A percentile compares a stretch with the other conserved stretches of the same genome.
Evolutionary conservation across 2,113 vertebrate genomes (phyloP).

Genomic region (Passer domesticus): DNA sequence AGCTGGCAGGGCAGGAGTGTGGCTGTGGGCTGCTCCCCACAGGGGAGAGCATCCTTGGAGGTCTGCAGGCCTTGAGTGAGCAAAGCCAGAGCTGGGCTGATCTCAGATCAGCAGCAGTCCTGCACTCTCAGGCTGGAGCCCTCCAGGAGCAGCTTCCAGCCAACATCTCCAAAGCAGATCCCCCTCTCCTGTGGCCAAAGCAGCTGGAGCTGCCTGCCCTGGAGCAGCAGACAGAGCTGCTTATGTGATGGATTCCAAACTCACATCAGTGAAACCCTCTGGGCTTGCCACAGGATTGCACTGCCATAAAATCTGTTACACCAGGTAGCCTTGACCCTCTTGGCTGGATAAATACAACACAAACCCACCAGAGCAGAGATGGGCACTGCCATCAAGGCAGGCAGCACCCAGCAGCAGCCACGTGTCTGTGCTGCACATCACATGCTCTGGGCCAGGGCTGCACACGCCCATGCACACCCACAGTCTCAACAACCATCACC

Average conservation of each 20-base stretch:
- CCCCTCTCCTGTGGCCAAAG: neutral
- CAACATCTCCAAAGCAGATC: neutral
- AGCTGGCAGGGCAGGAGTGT: fast-evolving
- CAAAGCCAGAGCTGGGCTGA: neutral
- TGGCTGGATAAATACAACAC: neutral
- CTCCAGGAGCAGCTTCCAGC: neutral
- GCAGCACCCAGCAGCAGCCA: neutral
- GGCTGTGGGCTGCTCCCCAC: neutral
- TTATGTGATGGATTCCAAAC: neutral
- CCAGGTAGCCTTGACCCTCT: neutral
- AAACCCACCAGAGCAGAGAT: neutral
- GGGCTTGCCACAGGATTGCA: neutral
- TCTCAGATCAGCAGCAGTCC: neutral
- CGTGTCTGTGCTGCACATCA: fast-evolving
- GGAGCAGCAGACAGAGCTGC: neutral
- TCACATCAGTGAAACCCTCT: neutral
- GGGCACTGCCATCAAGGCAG: neutral
- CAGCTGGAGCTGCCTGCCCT: neutral
- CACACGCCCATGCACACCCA: fast-evolving
- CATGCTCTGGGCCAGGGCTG: neutral
- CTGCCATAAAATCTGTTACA: neutral
- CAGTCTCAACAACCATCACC: neutral
- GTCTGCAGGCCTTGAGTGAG: neutral
- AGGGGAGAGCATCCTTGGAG: neutral
- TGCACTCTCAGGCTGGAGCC: neutral